Percentiles rank a stretch among this genome's conserved stretches.
Evolutionary conservation across 2,888 invertebrate species (phyloP).

Genomic region (Leucoma salicis): DNA sequence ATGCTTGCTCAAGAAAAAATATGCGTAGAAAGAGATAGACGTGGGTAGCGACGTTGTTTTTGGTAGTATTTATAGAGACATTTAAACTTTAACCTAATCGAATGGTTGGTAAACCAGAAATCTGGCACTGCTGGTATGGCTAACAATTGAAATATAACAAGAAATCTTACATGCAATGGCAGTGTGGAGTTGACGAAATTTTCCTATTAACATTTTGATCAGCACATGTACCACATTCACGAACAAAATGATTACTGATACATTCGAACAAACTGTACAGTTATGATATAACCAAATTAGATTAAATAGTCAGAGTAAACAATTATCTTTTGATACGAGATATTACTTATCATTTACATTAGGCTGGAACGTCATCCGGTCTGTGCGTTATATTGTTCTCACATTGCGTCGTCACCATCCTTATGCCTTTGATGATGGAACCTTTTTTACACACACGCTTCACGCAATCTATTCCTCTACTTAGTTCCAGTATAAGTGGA

Average conservation of each 20-base stretch:
- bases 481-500: too few relatives aligned
- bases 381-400: not conserved
- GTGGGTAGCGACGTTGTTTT: too few relatives aligned
- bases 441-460: too few relatives aligned
- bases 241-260: conserved; percentile 9
- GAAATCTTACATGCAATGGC: conserved; percentile 10
- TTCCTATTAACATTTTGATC: conserved; percentile 7
- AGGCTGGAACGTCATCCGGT: not conserved
- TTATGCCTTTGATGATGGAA: too few relatives aligned
- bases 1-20: too few relatives aligned
- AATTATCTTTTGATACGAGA: conserved; percentile 26
- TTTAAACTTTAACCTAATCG: too few relatives aligned
- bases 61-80: too few relatives aligned
- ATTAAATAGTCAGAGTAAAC: conserved; percentile 9
- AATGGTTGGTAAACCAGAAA: too few relatives aligned
- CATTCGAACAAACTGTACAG: conserved; percentile 10
- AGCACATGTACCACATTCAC: not conserved
- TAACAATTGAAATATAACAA: not conserved
- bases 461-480: too few relatives aligned
- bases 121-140: too few relatives aligned
- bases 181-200: conserved; percentile 9
- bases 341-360: not conserved
- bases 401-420: too few relatives aligned
- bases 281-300: not conserved
- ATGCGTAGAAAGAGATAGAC: too few relatives aligned